These are phyloP conservation scores for Enteromius fasciolatus DNA, from an alignment of 2,797 vertebrate genomes.

Conservation along the genomic window DNA sequence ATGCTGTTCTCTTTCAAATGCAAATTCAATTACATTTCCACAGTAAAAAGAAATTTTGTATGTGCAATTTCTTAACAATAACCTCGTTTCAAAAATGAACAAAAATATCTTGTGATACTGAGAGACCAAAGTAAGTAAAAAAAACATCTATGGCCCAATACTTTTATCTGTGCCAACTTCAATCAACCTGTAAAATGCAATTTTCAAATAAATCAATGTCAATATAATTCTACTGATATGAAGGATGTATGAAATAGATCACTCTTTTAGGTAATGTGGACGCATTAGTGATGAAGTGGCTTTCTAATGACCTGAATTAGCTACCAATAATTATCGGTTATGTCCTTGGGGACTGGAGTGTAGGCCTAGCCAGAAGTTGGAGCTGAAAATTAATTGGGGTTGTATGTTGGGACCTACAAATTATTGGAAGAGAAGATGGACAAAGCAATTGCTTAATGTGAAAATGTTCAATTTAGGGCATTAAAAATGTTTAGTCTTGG, in stretches of 20 bases:
- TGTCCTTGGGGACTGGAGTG: slow-evolving; percentile 68
- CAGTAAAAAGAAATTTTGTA: not conserved
- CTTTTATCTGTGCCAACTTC: slow-evolving; percentile 33
- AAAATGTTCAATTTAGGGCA: slow-evolving; percentile 9
- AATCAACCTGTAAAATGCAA: slow-evolving; percentile 40
- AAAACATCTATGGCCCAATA: slow-evolving; percentile 43
- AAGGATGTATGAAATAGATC: not conserved
- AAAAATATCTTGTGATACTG: not conserved
- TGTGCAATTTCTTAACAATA: not conserved
- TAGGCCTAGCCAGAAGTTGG: slow-evolving; percentile 65
- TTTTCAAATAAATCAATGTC: slow-evolving; percentile 19
- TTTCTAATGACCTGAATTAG: not conserved
- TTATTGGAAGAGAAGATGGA: not conserved
- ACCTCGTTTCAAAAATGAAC: not conserved
- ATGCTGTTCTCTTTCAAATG: not conserved
- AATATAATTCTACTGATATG: not conserved
- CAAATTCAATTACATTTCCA: not conserved
- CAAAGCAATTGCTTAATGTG: not conserved
- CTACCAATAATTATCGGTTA: slow-evolving; percentile 40
- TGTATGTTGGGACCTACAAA: slow-evolving; percentile 64
- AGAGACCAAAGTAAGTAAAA: not conserved
- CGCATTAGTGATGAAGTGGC: not conserved
- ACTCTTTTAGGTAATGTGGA: not conserved
- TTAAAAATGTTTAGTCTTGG: slow-evolving; percentile 1
- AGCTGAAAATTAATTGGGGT: slow-evolving; percentile 71